Evolutionary conservation across 2,797 vertebrate species (phyloP).

Genomic region (Syndactyla subalaris): DNA sequence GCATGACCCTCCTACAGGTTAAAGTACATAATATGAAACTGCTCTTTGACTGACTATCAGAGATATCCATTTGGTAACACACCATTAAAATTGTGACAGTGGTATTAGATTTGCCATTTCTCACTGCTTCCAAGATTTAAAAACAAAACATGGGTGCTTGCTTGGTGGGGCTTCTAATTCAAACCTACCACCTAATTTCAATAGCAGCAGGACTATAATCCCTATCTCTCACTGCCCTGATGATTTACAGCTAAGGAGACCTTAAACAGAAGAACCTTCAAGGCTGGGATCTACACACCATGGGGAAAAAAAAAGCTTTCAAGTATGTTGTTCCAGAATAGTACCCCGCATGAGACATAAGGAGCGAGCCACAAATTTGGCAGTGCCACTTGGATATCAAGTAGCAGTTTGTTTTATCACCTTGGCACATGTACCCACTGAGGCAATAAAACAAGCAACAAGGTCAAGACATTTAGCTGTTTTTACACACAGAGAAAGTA

Average conservation of each 20-base stretch:
- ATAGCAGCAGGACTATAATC: not conserved
- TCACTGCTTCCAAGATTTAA: not conserved
- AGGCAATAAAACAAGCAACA: slow-evolving; percentile 27
- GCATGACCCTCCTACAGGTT: not conserved
- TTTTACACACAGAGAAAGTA: slow-evolving; percentile 25
- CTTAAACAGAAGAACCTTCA: not conserved
- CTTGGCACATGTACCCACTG: slow-evolving; percentile 6
- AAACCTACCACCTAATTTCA: not conserved
- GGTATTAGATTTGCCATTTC: not conserved
- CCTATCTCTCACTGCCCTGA: not conserved
- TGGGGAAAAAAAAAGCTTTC: not conserved
- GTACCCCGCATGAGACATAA: slow-evolving; percentile 30
- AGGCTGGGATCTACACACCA: not conserved
- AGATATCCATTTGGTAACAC: not conserved
- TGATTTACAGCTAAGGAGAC: not conserved
- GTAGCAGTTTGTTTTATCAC: slow-evolving; percentile 60
- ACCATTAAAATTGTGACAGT: not conserved
- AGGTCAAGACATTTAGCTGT: slow-evolving; percentile 40
- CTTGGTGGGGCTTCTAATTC: not conserved
- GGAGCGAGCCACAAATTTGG: not conserved
- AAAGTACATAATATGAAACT: not conserved
- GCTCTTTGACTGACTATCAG: not conserved
- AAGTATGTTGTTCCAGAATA: not conserved
- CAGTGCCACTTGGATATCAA: slow-evolving; percentile 44
- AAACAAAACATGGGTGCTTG: not conserved